Base-by-base conservation (phyloP, 2,888 invertebrate genomes). In the Gryllus longicercus region DNA sequence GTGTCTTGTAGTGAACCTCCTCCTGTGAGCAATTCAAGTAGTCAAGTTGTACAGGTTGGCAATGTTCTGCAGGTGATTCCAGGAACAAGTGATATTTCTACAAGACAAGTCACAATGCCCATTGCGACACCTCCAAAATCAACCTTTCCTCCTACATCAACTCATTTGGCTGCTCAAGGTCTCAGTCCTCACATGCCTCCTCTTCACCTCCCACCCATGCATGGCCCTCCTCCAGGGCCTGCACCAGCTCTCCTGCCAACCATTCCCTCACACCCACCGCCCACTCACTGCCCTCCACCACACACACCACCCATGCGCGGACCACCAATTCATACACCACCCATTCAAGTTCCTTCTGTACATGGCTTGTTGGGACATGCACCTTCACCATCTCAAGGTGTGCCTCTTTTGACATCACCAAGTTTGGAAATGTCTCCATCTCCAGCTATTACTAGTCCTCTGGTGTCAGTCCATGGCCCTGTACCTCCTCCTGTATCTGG, bases 51-150 rank as follows among this genome's bases (percentile, higher is more conserved):
- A n/a, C 87, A 91, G 88, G 89, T 91, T 63, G 91, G 91, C 38
- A 91, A 91, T 83, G 89, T 91, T 82, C 85, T 91, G 63, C 90
- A 91, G 86, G 90, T 91, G 12, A 89, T 91, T 2, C 91, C 91
- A 3, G 88, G 87, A 23, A 90, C 90, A 78, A 85, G 87, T 23
- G 82, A 81, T 74, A 81, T 74, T 50, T 80, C 79, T 10, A 77
- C 21, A 25, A 63, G 63, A 63, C 63, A 14, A 14, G 14, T 76
- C 81, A 1, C 75, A 80, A 25, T 75, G 25, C n/a, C 76, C 78
- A 38, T 38, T 38, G 38, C 38, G 0, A 16, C 76, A 11, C 76
- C 80, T 11, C 63, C 78, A 16, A 78, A 78, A 49, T n/a, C 75
- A 23, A 63, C 63, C 16, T 16, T 74, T 12, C 74, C 80, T 74